Evolutionary conservation across 2,888 invertebrate genomes (phyloP), one percentile per base, ranked within the genome.

Genomic region (Mimachlamys varia): DNA sequence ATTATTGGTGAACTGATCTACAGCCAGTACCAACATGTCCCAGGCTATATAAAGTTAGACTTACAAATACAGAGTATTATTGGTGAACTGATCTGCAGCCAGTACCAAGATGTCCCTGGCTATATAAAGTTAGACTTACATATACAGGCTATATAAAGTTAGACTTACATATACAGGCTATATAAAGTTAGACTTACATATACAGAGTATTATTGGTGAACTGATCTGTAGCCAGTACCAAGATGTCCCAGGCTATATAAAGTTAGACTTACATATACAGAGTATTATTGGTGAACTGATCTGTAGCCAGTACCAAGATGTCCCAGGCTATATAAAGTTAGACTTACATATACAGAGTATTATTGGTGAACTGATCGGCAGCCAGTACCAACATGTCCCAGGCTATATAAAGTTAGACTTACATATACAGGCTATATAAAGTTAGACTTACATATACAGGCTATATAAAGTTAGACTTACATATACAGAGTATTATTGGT

Each of bases 371-470:
- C 22, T 93, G 87, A 17, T 89, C 55, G 12, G 94, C 88, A 88
- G 95, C 94, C 91, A 93, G 88, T 7, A 96, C 89, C 90, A 97
- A 94, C 17, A 93, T 90, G 87, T 95, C 95, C 96, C 98, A 98
- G 0, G 98, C 98, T 88, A 97, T 95, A 89, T 97, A 97, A 1
- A 98, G 96, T n/a, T n/a, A n/a, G n/a, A n/a, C n/a, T n/a, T n/a
- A n/a, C n/a, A n/a, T n/a, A n/a, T n/a, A n/a, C n/a, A n/a, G n/a
- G n/a, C 7, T 44, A 44, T 44, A 44, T 44, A 44, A 44, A 44
- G 44, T 44, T 44, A 44, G 44, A 91, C 92, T 92, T 91, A 95
- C 93, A 93, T 93, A 92, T 94, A 95, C 15, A 95, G 93, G 19
- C 92, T 49, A 88, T 93, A 44, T 44, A 44, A 44, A 44, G 44